Conservation (phyloP, 2,797 vertebrate species). For the Petrocephalus sullivani region DNA sequence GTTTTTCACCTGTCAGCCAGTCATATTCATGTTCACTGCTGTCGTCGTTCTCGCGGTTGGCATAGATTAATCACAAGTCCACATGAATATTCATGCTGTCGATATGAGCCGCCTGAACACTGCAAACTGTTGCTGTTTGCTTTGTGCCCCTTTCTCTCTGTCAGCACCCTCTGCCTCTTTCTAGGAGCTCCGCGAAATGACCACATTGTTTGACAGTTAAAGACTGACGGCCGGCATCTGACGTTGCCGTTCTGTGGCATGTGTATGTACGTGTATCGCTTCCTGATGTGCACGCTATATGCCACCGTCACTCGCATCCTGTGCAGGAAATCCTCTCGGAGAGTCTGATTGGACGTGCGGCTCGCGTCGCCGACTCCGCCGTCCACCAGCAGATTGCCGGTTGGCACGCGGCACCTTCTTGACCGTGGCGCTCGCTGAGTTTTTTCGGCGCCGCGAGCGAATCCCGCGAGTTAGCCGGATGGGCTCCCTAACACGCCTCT, state of each 20-base stretch:
- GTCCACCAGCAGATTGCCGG: not conserved
- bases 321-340: not conserved
- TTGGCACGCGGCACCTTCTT: not conserved
- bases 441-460: not conserved
- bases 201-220: not conserved
- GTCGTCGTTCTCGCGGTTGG: conserved; percentile 52
- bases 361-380: not conserved
- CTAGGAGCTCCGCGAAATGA: conserved; percentile 23
- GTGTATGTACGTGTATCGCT: not conserved
- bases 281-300: not conserved
- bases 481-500: not conserved
- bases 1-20: conserved; percentile 62
- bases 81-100: conserved; percentile 74
- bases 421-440: not conserved
- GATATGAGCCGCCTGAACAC: conserved; percentile 71
- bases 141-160: conserved; percentile 51
- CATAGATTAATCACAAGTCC: conserved; percentile 62
- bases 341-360: not conserved
- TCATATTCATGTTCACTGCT: conserved; percentile 55
- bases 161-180: conserved; percentile 46
- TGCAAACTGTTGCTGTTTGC: conserved; percentile 67
- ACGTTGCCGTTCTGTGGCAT: not conserved
- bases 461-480: not conserved
- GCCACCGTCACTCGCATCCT: not conserved
- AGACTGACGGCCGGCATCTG: not conserved